phyloP scores from a whole-genome alignment of 2,797 vertebrate genomes.

The Myotis pilosus region DNA sequence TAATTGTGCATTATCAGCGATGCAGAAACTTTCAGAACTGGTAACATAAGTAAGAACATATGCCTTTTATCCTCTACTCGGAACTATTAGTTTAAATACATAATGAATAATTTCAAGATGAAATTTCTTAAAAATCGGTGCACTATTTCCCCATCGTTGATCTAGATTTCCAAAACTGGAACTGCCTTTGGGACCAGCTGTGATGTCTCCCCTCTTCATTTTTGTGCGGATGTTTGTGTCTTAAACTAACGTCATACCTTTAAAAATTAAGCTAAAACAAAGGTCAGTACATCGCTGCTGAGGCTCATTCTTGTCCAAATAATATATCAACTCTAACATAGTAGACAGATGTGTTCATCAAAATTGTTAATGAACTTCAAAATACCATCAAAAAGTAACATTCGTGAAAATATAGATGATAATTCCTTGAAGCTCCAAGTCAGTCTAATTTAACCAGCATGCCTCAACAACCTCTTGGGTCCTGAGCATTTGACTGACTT shows the following conservation, averaged over 20 bases:
- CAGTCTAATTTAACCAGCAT: not conserved
- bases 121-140: not conserved
- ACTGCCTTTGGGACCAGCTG: not conserved
- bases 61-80: not conserved
- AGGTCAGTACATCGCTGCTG: not conserved
- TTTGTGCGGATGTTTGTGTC: not conserved
- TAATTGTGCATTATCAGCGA: not conserved
- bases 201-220: not conserved
- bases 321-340: not conserved
- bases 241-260: not conserved
- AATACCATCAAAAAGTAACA: not conserved
- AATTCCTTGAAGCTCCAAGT: not conserved
- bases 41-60: not conserved
- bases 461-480: not conserved
- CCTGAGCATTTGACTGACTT: not conserved
- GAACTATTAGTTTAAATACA: not conserved
- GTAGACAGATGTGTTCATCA: not conserved
- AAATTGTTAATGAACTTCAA: not conserved
- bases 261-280: not conserved
- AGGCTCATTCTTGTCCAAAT: not conserved
- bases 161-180: not conserved
- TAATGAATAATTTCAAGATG: conserved; percentile 8
- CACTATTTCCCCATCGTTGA: not conserved
- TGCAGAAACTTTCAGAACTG: not conserved
- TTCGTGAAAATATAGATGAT: not conserved